Conservation (phyloP, 53 echinoderm and acorn worm genomes). For the Patiria pectinifera region DNA sequence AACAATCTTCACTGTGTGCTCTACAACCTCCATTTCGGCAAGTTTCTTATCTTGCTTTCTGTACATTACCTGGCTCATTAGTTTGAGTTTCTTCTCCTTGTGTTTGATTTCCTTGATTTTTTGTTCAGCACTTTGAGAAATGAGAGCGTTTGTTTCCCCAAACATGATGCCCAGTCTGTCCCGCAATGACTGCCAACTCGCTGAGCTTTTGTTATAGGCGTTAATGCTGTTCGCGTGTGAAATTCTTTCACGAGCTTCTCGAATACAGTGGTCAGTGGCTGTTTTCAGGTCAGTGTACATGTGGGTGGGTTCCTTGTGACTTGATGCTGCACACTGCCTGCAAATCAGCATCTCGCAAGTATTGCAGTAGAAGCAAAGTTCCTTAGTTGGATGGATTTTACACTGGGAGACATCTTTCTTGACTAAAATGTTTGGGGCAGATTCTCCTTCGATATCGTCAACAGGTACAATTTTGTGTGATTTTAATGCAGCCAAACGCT, state of each 20-base stretch:
- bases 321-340: neutral
- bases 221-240: neutral
- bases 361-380: constrained; percentile 51
- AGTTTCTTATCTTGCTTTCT: constrained; percentile 17
- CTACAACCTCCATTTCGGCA: neutral
- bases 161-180: constrained; percentile 22
- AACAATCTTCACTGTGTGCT: neutral
- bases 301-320: neutral
- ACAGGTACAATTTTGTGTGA: constrained; percentile 40
- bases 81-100: neutral
- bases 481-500: constrained; percentile 2
- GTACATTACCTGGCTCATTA: neutral
- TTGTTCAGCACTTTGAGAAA: neutral
- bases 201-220: too few relatives aligned
- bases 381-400: constrained; percentile 40
- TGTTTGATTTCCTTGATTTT: neutral
- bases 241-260: neutral
- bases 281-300: neutral
- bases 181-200: neutral
- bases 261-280: neutral
- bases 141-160: neutral
- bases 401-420: constrained; percentile 21
- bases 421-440: neutral
- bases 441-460: neutral
- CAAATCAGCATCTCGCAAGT: constrained; percentile 63